Evolutionary conservation across 2,113 vertebrate genomes (phyloP).

Genomic region (Narcine bancroftii): DNA sequence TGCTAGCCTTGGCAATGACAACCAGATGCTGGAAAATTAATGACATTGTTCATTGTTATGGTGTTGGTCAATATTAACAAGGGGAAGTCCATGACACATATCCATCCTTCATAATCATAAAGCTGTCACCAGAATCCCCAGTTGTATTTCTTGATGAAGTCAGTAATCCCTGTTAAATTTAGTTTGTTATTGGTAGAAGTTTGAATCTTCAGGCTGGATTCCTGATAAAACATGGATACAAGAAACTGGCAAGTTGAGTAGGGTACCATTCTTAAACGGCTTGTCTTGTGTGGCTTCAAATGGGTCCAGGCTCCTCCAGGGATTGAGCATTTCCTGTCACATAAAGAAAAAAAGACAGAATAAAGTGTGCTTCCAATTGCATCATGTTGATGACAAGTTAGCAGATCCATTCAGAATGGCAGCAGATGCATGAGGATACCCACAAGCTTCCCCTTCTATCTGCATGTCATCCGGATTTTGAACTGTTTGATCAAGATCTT

Average conservation of each 20-base stretch:
- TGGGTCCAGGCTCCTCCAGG: slow-evolving; percentile 70
- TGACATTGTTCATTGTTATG: background rate
- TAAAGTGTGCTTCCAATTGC: background rate
- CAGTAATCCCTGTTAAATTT: background rate
- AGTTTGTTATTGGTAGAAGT: background rate
- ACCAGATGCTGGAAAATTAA: too few relatives aligned
- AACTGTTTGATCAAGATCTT: too few relatives aligned
- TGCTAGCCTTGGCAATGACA: too few relatives aligned
- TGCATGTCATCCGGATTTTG: too few relatives aligned
- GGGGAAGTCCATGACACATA: background rate
- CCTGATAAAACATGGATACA: background rate
- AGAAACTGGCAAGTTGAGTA: background rate
- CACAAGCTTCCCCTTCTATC: too few relatives aligned
- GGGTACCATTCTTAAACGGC: slow-evolving; percentile 65
- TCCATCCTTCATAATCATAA: background rate
- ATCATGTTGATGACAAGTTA: too few relatives aligned
- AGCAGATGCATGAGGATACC: too few relatives aligned
- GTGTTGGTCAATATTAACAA: too few relatives aligned
- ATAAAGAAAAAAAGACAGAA: accelerated
- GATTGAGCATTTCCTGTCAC: slow-evolving; percentile 55
- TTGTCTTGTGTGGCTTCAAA: slow-evolving; percentile 58
- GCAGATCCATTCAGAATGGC: too few relatives aligned
- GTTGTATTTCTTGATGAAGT: background rate
- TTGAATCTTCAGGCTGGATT: background rate
- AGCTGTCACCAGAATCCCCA: background rate